phyloP scores from a whole-genome alignment of 1,140 invertebrate species.

The Hypsibius dujardini region DNA sequence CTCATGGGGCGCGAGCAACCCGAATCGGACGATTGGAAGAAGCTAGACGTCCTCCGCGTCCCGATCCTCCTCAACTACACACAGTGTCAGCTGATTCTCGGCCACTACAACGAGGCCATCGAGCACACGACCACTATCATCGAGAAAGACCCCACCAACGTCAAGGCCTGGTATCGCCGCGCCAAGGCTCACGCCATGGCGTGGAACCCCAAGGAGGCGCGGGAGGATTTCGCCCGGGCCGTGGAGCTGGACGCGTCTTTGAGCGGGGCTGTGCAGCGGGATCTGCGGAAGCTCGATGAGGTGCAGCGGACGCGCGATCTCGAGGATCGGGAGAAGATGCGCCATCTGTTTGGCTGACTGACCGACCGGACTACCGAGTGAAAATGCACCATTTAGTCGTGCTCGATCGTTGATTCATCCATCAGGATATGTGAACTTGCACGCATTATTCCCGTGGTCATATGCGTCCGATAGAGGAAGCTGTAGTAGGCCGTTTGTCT shows the following conservation, averaged over 20 bases:
- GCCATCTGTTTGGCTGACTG: background rate
- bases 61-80: conserved; percentile 78
- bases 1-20: conserved; percentile 87
- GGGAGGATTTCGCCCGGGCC: conserved; percentile 51
- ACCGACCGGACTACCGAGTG: no score
- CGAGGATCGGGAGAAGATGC: conserved; percentile 48
- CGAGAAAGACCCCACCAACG: conserved; percentile 66
- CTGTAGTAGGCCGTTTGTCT: no score
- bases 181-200: conserved; percentile 70
- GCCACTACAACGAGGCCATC: conserved; percentile 76
- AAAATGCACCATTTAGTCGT: no score
- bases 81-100: conserved; percentile 65
- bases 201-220: conserved; percentile 69
- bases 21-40: conserved; percentile 62
- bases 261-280: conserved; percentile 44
- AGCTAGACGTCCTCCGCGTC: conserved; percentile 57
- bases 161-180: conserved; percentile 72
- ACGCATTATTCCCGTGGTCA: no score
- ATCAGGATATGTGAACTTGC: no score
- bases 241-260: conserved; percentile 48
- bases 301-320: conserved; percentile 46
- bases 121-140: conserved; percentile 73
- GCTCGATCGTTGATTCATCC: no score
- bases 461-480: no score
- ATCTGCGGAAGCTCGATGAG: conserved; percentile 49